Evolutionary conservation across 2,113 vertebrate species (phyloP).

Genomic region (Protobothrops mucrosquamatus): DNA sequence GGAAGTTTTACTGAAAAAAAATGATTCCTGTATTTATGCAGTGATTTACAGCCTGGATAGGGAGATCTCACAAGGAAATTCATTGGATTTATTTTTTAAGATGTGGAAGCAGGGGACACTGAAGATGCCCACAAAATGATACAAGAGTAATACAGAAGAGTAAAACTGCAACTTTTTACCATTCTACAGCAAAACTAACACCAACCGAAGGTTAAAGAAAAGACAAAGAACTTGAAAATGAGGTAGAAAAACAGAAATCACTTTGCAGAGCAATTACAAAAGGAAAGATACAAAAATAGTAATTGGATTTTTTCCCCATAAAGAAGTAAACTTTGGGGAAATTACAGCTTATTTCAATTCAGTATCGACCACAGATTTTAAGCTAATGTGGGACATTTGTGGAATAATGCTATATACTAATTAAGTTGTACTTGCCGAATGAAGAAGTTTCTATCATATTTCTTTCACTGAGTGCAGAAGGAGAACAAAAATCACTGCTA

Average conservation of each 20-base stretch:
- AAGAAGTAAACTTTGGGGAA: background rate
- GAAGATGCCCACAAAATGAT: background rate
- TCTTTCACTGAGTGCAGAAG: too few relatives aligned
- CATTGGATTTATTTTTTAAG: background rate
- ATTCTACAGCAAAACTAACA: background rate
- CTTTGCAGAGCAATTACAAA: background rate
- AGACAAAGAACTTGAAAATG: background rate
- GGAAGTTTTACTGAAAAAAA: constrained; percentile 8
- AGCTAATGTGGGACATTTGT: background rate
- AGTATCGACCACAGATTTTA: constrained; percentile 1
- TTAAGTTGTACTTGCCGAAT: background rate
- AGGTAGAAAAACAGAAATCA: background rate
- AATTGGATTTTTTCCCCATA: background rate
- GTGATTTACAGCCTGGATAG: background rate
- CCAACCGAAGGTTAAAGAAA: background rate
- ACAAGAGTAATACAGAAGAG: background rate
- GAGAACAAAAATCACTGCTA: too few relatives aligned
- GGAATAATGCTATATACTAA: background rate
- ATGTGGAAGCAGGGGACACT: background rate
- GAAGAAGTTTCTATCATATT: too few relatives aligned
- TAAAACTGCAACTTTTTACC: background rate
- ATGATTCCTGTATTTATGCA: background rate
- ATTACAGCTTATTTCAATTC: background rate
- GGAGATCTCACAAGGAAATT: background rate
- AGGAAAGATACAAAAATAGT: background rate